Percentiles rank a stretch among this genome's conserved stretches.
Conservation (phyloP, 2,888 invertebrate genomes). For the Xestobium rufovillosum region DNA sequence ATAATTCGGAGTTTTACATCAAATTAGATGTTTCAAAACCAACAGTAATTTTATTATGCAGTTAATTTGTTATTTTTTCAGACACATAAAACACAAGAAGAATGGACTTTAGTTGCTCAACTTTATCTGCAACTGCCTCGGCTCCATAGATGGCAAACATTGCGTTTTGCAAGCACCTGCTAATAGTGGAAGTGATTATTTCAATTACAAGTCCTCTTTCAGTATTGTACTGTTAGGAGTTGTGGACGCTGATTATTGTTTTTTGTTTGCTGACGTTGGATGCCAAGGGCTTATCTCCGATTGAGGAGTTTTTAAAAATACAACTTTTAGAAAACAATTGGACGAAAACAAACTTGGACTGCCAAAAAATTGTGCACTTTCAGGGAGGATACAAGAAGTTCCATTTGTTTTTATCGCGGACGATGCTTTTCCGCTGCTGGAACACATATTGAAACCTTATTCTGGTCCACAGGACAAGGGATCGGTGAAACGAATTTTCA, state of each 20-base stretch:
- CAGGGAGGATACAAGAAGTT: conserved; percentile 16
- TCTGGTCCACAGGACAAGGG: conserved; percentile 26
- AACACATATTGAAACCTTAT: conserved; percentile 30
- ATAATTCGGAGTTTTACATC: too few species aligned
- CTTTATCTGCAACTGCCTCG: background rate
- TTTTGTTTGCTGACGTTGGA: conserved; percentile 1
- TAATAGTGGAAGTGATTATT: conserved; percentile 1
- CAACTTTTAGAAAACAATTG: conserved; percentile 9
- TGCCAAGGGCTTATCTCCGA: conserved; percentile 10
- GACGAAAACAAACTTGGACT: conserved; percentile 15
- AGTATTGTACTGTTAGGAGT: background rate
- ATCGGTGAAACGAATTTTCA: conserved; percentile 14
- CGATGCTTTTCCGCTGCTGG: conserved; percentile 30
- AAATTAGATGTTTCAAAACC: too few species aligned
- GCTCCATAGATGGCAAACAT: too few species aligned
- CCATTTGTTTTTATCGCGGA: conserved; percentile 31
- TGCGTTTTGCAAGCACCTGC: background rate
- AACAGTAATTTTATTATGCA: too few species aligned
- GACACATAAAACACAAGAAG: background rate
- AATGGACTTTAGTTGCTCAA: background rate
- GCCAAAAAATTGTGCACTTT: conserved; percentile 18
- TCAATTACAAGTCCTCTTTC: conserved; percentile 1
- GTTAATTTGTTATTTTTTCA: background rate
- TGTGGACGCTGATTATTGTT: background rate
- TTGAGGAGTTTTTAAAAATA: conserved; percentile 11